Evolutionary conservation across 2,888 invertebrate genomes (phyloP), one percentile per base, ranked within the genome.

Genomic region (Tubulanus polymorphus): DNA sequence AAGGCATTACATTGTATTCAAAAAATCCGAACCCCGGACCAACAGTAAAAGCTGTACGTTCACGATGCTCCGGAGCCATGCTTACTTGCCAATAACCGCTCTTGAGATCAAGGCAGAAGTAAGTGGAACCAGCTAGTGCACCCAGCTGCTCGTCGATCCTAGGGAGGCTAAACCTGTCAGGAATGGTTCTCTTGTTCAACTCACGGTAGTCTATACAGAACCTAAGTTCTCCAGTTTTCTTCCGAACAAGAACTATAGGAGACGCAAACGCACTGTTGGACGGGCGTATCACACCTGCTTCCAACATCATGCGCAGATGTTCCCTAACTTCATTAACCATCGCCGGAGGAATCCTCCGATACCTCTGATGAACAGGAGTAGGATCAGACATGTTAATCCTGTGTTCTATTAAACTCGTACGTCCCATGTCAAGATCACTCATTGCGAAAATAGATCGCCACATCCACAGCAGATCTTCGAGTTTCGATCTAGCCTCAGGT

Each of bases 141-240:
- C 56, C 54, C 29, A 59, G 29, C 29, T 54, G 57, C 20, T 55
- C 57, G n/a, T 60, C 55, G 1, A 60, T 50, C n/a, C 55, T 28
- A 3, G 57, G 58, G 6, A 60, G 32, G 6, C 55, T 54, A 20
- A 46, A 61, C 3, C 37, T 37, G 48, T 60, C 58, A 28, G 57
- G 59, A 15, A 48, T 41, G 1, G 62, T 60, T 8, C 46, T 53
- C 2, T 37, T 37, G 26, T 62, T 63, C 0, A 63, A 32, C 3
- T 53, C 51, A 12, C 63, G 25, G 32, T 56, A 59, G 37, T 63
- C 61, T 1, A 63, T 26, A 37, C 60, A 61, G 54, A 53, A 61
- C 5, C 57, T 32, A 10, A 63, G 55, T 1, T 29, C 10, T 1
- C 50, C 58, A 29, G 56, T 60, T 5, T 46, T 32, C 28, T 60